These are phyloP conservation scores for human (Homo sapiens) DNA, from an alignment of 2,113 vertebrate species.

Conservation along the genomic window GRCh38 chr1:41613501-41614000, in stretches of 20 bases:
- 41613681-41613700: background rate
- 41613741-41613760: background rate
- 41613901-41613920: background rate
- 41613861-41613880: background rate
- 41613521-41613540: background rate
- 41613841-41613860: background rate
- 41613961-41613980: background rate
- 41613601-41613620: slow-evolving; percentile 2
- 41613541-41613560: background rate
- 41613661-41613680: background rate
- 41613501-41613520: background rate
- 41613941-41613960: background rate
- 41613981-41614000: background rate
- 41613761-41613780: background rate
- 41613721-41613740: background rate
- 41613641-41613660: background rate
- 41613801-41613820: background rate
- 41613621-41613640: background rate
- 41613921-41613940: slow-evolving; percentile 45
- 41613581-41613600: background rate
- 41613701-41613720: slow-evolving; percentile 18
- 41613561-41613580: background rate
- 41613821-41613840: background rate
- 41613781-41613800: background rate
- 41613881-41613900: slow-evolving; percentile 39